A percentile compares a stretch with the other conserved stretches of the same genome.
Evolutionary conservation across 2,888 invertebrate species (phyloP).

Genomic region (Melieria picta): DNA sequence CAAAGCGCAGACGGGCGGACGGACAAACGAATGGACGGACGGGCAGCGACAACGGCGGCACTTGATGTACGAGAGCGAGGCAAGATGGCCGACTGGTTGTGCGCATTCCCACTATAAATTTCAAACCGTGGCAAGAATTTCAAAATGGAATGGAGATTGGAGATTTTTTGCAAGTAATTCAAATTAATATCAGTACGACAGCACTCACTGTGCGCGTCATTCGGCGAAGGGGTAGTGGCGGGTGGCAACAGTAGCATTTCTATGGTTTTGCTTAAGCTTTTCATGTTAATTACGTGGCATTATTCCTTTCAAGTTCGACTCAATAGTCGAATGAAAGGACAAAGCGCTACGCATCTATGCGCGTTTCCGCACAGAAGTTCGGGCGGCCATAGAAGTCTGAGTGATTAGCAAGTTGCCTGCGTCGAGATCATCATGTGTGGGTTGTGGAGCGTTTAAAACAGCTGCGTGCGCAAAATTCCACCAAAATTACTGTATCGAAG

Average conservation of each 20-base stretch:
- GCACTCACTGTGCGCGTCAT: background rate
- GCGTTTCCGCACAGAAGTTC: too few relatives aligned
- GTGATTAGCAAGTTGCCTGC: too few relatives aligned
- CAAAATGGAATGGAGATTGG: background rate
- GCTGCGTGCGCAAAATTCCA: too few relatives aligned
- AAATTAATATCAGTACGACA: conserved; percentile 40
- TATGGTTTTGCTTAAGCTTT: conserved; percentile 9
- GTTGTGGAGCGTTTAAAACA: too few relatives aligned
- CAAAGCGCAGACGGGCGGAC: too few relatives aligned
- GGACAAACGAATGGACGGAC: too few relatives aligned
- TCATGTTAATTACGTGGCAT: background rate
- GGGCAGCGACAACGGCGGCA: too few relatives aligned
- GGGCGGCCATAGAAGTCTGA: too few relatives aligned
- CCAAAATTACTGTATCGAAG: too few relatives aligned
- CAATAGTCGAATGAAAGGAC: background rate
- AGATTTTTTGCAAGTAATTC: conserved; percentile 49
- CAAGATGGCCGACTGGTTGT: background rate
- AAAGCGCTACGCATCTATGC: background rate
- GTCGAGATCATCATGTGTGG: too few relatives aligned
- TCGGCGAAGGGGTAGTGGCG: background rate
- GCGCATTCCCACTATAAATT: background rate
- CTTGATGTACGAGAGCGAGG: background rate
- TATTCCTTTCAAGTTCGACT: background rate
- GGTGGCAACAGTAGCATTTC: background rate
- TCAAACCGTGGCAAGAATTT: conserved; percentile 38